Percentiles rank a stretch among this genome's conserved stretches.
These are phyloP conservation scores for Diarsia brunnea DNA, from an alignment of 2,888 invertebrate species.

Conservation along the genomic window DNA sequence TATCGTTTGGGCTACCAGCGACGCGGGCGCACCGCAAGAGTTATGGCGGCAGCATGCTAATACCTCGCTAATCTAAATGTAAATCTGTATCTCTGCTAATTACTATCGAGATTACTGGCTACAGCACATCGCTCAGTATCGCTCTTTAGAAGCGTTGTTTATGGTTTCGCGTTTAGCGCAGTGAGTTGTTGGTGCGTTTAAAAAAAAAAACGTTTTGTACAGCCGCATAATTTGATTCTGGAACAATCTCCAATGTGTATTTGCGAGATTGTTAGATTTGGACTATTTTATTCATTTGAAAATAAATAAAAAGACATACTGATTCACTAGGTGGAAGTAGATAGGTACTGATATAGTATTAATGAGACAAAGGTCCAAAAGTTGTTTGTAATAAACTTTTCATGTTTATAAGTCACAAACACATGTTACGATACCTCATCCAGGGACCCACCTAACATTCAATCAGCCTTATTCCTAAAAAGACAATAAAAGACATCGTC, in stretches of 20 bases:
- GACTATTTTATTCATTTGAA: background rate
- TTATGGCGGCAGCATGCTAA: slow-evolving; percentile 84
- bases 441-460: background rate
- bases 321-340: background rate
- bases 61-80: slow-evolving; percentile 82
- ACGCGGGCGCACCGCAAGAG: slow-evolving; percentile 71
- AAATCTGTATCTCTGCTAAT: slow-evolving; percentile 82
- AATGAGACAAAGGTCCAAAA: background rate
- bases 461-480: slow-evolving; percentile 4
- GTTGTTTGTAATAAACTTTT: background rate
- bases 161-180: slow-evolving; percentile 5
- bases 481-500: background rate
- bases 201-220: background rate
- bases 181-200: background rate
- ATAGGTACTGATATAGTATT: background rate
- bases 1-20: slow-evolving; percentile 35
- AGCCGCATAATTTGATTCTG: background rate
- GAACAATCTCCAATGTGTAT: no score
- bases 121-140: slow-evolving; percentile 62
- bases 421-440: background rate
- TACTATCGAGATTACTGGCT: slow-evolving; percentile 82
- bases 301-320: background rate
- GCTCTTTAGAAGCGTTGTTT: slow-evolving; percentile 54
- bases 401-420: background rate
- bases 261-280: background rate